phyloP scores from a whole-genome alignment of 1,140 invertebrate species.

The Nasonia longicornis region DNA sequence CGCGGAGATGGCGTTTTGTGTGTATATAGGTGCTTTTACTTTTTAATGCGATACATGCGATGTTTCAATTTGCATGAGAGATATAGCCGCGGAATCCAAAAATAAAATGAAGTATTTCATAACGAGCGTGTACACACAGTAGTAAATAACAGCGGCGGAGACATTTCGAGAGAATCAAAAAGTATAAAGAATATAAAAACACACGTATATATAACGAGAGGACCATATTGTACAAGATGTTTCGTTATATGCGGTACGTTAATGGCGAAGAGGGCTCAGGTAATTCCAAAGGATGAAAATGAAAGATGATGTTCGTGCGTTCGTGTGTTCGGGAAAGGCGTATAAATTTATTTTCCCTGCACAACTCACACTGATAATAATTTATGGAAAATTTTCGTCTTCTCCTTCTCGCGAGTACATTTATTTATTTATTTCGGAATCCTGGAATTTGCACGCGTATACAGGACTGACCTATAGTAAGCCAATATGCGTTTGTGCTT shows the following conservation, averaged over 20 bases:
- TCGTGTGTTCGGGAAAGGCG: not conserved
- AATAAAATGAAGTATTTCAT: too few species aligned
- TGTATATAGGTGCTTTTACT: too few species aligned
- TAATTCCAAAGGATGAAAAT: not conserved
- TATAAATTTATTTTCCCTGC: constrained; percentile 9
- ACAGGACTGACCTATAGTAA: constrained; percentile 17
- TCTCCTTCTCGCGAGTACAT: not conserved
- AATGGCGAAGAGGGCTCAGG: too few species aligned
- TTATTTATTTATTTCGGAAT: constrained; percentile 19
- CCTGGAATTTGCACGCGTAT: not conserved
- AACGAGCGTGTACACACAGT: too few species aligned
- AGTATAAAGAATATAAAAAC: not conserved
- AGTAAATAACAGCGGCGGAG: too few species aligned
- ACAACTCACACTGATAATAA: constrained; percentile 1
- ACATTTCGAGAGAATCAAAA: too few species aligned
- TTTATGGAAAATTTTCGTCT: constrained; percentile 22
- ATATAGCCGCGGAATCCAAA: too few species aligned
- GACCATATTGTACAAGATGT: not conserved
- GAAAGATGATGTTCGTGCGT: not conserved
- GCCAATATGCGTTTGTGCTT: not conserved
- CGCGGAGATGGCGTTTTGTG: too few species aligned
- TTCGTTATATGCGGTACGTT: not conserved
- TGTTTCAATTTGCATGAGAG: too few species aligned
- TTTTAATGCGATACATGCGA: too few species aligned
- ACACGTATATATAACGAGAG: not conserved